Evolutionary conservation across 1,140 invertebrate genomes (phyloP).

Genomic region (Bombus sibiricus): DNA sequence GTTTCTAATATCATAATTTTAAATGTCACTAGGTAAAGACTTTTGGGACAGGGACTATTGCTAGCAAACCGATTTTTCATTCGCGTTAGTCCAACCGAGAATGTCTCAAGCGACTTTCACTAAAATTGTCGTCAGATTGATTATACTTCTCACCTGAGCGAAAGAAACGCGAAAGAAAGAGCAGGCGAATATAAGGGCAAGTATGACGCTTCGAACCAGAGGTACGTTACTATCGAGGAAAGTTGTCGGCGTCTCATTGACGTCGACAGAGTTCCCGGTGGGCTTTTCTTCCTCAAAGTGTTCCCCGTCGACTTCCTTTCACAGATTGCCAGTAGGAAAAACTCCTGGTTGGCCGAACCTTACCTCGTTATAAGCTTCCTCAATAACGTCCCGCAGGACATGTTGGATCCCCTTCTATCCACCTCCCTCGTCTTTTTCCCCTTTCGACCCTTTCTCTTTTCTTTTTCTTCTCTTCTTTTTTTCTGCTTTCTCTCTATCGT

Average conservation of each 20-base stretch:
- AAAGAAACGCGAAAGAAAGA: neutral
- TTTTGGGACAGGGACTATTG: neutral
- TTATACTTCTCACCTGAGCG: constrained; percentile 35
- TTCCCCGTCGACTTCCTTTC: constrained; percentile 38
- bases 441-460: neutral
- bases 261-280: constrained; percentile 46
- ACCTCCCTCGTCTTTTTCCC: neutral
- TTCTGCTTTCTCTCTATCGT: neutral
- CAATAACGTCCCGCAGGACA: constrained; percentile 37
- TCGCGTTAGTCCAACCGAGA: neutral
- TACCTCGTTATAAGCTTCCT: constrained; percentile 60
- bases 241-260: constrained; percentile 54
- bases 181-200: too few relatives aligned
- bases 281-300: constrained; percentile 49
- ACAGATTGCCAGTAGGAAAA: constrained; percentile 47
- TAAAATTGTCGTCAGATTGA: constrained; percentile 15
- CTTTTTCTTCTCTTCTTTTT: neutral
- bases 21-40: neutral
- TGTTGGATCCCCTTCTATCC: constrained; percentile 25
- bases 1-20: neutral
- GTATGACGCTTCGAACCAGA: neutral
- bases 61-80: neutral
- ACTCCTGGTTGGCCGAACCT: constrained; percentile 30
- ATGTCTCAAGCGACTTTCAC: neutral
- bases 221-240: constrained; percentile 27